Conservation (phyloP, 2,888 invertebrate genomes). For the Cynaeus angustus region DNA sequence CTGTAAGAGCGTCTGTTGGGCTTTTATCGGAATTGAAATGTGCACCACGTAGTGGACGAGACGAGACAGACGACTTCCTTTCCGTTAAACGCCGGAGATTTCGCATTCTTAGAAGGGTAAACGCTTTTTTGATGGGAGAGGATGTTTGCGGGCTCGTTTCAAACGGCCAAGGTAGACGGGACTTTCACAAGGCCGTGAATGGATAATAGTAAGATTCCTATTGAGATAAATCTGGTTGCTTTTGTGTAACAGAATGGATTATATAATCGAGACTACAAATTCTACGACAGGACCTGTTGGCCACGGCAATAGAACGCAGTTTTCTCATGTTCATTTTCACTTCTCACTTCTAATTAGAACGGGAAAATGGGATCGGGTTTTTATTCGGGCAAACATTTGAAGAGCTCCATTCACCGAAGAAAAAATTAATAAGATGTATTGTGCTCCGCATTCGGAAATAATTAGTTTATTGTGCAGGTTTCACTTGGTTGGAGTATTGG, state of each 20-base stretch:
- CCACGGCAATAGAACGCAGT: too few relatives aligned
- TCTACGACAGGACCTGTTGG: too few relatives aligned
- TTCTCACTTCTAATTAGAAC: too few relatives aligned
- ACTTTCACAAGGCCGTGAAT: slow-evolving; percentile 2
- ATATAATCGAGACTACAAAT: too few relatives aligned
- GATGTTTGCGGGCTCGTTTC: too few relatives aligned
- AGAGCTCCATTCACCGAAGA: slow-evolving; percentile 1
- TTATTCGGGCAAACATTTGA: background rate
- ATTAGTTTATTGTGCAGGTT: slow-evolving; percentile 12
- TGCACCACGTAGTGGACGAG: slow-evolving; percentile 27
- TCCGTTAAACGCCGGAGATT: slow-evolving; percentile 21
- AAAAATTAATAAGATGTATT: slow-evolving; percentile 20
- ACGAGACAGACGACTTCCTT: slow-evolving; percentile 44
- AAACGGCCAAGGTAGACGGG: background rate
- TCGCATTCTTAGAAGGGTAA: background rate
- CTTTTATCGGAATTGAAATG: slow-evolving; percentile 23
- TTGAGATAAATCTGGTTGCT: too few relatives aligned
- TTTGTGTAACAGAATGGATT: too few relatives aligned
- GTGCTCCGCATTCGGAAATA: slow-evolving; percentile 15
- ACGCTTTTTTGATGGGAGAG: background rate
- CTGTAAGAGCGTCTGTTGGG: slow-evolving; percentile 33
- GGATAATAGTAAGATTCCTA: slow-evolving; percentile 7
- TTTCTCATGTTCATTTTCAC: too few relatives aligned
- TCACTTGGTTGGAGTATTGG: slow-evolving; percentile 8
- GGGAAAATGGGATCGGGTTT: too few relatives aligned